Base-by-base conservation (phyloP, 2,888 invertebrate genomes). In the Anoncus sp. region DNA sequence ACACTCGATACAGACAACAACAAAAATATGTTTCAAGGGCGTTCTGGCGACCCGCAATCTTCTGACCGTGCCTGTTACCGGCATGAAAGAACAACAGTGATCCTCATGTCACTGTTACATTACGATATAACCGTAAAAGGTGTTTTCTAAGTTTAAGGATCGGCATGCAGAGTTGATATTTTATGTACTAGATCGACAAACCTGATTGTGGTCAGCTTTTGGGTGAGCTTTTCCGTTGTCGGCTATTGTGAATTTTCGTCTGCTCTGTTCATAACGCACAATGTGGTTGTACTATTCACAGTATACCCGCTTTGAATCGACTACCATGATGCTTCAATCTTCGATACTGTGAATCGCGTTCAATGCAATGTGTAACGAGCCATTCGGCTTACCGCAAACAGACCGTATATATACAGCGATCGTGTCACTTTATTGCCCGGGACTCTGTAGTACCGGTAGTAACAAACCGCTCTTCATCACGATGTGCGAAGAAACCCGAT, bases 401-500 rank as follows among this genome's bases (percentile, higher is more conserved):
- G 35, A 63, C 40, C 59, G 38, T 12, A 20, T 38, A 55, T 18
- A 53, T 31, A 65, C 16, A 35, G 22, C 75, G 35, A 65, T 65
- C 31, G 75, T 59, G 43, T 63, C 65, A 57, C 57, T 47, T 70
- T 47, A 65, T 70, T 49, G 38, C 31, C 38, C 20, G 22, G 75
- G 69, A 55, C 59, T n/a, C n/a, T 59, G 55, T 22, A 12, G 47
- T 69, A 24, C 24, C 7, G 59, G 40, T 40, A 22, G 27, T 51
- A 71, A 71, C 51, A 40, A 62, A 49, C 38, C 18, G 16, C 27
- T 43, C 40, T 62, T 18, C 51, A 53, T 55, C 55, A 53, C 53
- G 24, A 27, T 16, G 14, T 16, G 20, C 27, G 53, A 76, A 66
- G 66, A 59, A 66, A 71, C 47, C 27, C 47, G 49, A 51, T 70